These are phyloP conservation scores for Bubo blakistoni DNA, from an alignment of 2,113 vertebrate species.

Conservation along the genomic window DNA sequence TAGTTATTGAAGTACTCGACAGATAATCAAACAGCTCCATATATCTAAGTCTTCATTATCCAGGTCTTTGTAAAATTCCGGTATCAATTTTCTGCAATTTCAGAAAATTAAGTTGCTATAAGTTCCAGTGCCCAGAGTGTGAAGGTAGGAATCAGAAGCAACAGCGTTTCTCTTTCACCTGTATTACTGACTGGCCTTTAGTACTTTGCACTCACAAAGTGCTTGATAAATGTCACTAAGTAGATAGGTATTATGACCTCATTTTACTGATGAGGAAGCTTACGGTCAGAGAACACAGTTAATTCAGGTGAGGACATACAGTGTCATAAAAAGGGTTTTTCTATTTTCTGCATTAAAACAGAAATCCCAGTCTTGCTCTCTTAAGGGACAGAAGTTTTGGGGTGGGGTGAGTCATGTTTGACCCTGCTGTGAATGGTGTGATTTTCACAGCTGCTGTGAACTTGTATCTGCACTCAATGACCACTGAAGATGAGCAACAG, in stretches of 20 bases:
- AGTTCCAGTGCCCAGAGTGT: neutral
- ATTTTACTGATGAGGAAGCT: neutral
- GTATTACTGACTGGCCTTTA: neutral
- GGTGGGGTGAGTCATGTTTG: neutral
- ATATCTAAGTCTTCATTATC: rapidly evolving
- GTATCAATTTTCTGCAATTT: neutral
- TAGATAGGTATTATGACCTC: neutral
- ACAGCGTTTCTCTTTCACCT: neutral
- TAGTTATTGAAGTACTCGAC: neutral
- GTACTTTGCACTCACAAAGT: neutral
- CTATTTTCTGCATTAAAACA: neutral
- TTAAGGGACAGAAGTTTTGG: neutral
- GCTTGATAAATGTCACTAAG: neutral
- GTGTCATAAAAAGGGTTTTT: neutral
- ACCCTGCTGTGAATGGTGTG: neutral
- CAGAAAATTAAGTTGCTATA: neutral
- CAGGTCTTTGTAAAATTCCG: neutral
- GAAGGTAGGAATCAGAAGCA: neutral
- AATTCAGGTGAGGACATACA: neutral
- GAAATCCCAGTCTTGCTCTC: neutral
- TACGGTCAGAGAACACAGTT: neutral
- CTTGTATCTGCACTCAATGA: neutral
- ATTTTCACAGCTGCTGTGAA: neutral
- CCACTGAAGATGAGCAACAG: neutral
- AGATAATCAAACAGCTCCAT: neutral